These are phyloP conservation scores for Nothura maculosa DNA, from an alignment of 2,797 vertebrate species.

Conservation along the genomic window DNA sequence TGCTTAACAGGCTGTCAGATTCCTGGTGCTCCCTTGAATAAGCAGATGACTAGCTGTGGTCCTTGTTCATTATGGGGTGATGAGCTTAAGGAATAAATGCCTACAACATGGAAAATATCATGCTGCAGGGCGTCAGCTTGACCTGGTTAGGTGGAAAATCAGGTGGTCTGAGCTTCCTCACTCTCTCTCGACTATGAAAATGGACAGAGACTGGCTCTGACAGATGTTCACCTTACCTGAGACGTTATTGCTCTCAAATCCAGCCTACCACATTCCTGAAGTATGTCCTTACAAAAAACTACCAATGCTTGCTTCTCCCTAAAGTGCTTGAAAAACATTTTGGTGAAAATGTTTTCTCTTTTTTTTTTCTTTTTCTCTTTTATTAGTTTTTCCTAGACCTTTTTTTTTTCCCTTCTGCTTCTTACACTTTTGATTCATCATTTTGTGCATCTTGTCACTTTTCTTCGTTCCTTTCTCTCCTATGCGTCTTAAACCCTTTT, in stretches of 20 bases:
- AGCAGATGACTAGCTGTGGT: slow-evolving; percentile 47
- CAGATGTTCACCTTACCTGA: slow-evolving; percentile 13
- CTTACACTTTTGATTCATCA: neutral
- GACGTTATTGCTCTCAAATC: neutral
- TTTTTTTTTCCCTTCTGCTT: neutral
- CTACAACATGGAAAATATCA: neutral
- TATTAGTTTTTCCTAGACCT: neutral
- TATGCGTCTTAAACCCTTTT: neutral
- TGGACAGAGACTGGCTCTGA: slow-evolving; percentile 48
- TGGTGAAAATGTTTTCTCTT: neutral
- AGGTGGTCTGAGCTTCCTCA: slow-evolving; percentile 21
- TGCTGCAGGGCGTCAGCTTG: neutral
- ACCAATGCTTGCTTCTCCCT: slow-evolving; percentile 15
- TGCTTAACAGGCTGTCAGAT: slow-evolving; percentile 53
- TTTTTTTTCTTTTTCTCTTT: neutral
- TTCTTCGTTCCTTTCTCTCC: neutral
- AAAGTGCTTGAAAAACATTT: neutral
- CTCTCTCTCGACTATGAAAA: slow-evolving; percentile 29
- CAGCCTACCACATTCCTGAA: neutral
- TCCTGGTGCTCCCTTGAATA: neutral
- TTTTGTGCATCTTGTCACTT: neutral
- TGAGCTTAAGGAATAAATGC: slow-evolving; percentile 60
- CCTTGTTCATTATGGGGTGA: slow-evolving; percentile 63
- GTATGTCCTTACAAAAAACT: neutral
- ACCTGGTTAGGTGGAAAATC: slow-evolving; percentile 45